Conservation (phyloP, 2,888 invertebrate genomes). For the Nemoura dubitans region DNA sequence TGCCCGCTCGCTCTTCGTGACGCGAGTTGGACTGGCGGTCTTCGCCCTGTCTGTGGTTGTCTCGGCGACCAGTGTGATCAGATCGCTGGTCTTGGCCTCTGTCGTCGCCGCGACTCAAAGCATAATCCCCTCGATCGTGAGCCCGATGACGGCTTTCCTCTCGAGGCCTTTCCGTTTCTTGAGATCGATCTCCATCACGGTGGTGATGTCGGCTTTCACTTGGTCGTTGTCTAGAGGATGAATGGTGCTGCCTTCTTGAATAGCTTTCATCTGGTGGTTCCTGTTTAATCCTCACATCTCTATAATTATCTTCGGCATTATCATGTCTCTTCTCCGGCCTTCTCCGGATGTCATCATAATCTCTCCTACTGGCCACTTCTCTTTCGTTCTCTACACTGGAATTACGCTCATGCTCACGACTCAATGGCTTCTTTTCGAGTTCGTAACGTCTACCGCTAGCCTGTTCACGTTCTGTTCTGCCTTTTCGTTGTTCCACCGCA, state of each 20-base stretch:
- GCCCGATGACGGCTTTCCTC: not conserved
- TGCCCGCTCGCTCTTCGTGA: not conserved
- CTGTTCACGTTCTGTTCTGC: not conserved
- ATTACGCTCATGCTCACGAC: not conserved
- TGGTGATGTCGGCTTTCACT: not conserved
- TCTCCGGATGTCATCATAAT: conserved; percentile 42
- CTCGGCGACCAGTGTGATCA: not conserved
- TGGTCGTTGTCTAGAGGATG: conserved; percentile 31
- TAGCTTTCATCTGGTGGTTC: conserved; percentile 27
- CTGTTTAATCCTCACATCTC: conserved; percentile 42
- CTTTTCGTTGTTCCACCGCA: not conserved
- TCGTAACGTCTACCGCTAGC: not conserved
- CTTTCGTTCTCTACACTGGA: conserved; percentile 19
- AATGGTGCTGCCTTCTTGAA: conserved; percentile 36
- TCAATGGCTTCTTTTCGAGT: conserved; percentile 2
- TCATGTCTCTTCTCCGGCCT: conserved; percentile 31
- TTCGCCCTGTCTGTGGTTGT: not conserved
- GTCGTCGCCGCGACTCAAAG: not conserved
- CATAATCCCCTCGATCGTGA: conserved; percentile 1
- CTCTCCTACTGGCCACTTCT: conserved; percentile 25
- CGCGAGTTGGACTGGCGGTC: conserved; percentile 13
- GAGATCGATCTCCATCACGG: not conserved
- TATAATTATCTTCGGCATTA: conserved; percentile 16
- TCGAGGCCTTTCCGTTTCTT: not conserved
- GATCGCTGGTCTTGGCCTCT: conserved; percentile 3